Evolutionary conservation across 1,140 invertebrate species (phyloP), one percentile per base, ranked within the genome.

Genomic region (Trichonephila clavipes): DNA sequence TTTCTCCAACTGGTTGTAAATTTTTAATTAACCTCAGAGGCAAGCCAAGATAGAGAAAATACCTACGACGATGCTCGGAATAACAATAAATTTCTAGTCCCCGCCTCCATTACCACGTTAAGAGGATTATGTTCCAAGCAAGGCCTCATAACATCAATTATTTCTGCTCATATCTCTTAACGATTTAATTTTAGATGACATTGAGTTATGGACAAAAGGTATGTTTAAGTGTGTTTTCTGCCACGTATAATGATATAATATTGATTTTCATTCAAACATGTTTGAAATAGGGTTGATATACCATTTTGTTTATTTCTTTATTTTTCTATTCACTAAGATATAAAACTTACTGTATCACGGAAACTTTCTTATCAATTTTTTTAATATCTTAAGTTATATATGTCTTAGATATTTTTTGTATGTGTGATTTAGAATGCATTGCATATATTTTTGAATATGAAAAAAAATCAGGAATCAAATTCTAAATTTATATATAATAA

Each of bases 101-200:
- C 66, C n/a, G 8, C 66, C 66, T 14, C 66, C 66, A 1, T 72
- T 72, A 28, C n/a, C 66, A 72, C n/a, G 66, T 72, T 72, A 72
- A 72, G 66, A 72, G 66, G 66, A 72, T 72, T 72, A 72, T 34
- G 66, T 72, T 72, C n/a, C 66, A 28, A 72, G 24, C n/a, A 72
- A 72, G n/a, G 24, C 66, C 66, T 72, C 66, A 72, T 72, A 72
- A n/a, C 66, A 72, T 72, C 66, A 72, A 72, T 72, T 72, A 72
- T 72, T 72, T 72, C 66, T 72, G 66, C 12, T 72, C 66, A 72
- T 72, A 72, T 72, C n/a, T 72, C n/a, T 72, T 72, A 72, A 72
- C 66, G 24, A 64, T 72, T 72, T 72, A 72, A 72, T 72, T 72
- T 72, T 72, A 28, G 24, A 72, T 72, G 66, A 28, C 66, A 28